Percentiles rank a stretch among this genome's conserved stretches.
Conservation (phyloP, 2,797 vertebrate species). For the Sebastes itinus region DNA sequence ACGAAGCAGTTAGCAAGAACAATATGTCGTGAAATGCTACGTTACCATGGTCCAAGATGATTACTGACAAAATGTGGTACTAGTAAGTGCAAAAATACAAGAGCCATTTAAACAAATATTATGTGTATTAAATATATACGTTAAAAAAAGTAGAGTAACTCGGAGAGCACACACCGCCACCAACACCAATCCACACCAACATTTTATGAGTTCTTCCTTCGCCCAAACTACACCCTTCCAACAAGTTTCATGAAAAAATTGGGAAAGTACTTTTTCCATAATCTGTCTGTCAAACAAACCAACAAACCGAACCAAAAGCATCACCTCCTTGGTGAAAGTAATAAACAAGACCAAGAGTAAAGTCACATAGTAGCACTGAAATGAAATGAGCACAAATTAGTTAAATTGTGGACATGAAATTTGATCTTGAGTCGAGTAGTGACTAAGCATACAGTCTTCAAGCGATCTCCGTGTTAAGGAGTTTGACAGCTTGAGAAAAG, state of each 20-base stretch:
- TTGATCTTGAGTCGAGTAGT: not conserved
- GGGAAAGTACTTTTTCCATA: not conserved
- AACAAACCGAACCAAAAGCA: not conserved
- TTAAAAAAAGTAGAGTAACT: too few relatives aligned
- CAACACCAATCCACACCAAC: too few relatives aligned
- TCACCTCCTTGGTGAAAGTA: not conserved
- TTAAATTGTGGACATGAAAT: not conserved
- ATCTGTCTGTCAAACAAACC: not conserved
- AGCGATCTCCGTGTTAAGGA: not conserved
- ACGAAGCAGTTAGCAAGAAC: not conserved
- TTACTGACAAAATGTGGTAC: too few relatives aligned
- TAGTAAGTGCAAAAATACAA: too few relatives aligned
- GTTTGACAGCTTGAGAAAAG: not conserved
- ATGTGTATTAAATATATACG: too few relatives aligned
- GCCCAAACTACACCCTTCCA: too few relatives aligned
- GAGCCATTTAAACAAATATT: too few relatives aligned
- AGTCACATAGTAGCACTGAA: not conserved
- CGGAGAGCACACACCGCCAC: accelerated
- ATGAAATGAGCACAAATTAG: not conserved
- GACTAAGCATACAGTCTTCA: not conserved
- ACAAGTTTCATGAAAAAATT: not conserved
- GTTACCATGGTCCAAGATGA: not conserved
- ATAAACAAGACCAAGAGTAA: not conserved
- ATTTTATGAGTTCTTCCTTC: too few relatives aligned
- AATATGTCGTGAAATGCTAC: not conserved